Conservation (phyloP, 2,113 vertebrate genomes). For the Triplophysa siluroides region DNA sequence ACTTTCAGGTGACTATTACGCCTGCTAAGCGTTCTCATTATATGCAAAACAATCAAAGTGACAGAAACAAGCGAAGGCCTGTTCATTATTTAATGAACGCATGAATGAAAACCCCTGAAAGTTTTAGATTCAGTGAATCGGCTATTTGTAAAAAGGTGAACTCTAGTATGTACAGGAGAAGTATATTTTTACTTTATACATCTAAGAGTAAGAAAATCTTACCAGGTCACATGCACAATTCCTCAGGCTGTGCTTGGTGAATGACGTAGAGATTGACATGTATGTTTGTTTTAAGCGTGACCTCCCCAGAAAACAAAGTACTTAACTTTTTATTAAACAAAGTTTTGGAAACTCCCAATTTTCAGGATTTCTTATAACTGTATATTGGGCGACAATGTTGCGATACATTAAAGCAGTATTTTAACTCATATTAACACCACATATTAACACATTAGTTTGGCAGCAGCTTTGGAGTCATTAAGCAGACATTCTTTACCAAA, state of each 20-base stretch:
- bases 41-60: conserved; percentile 4
- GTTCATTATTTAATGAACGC: background rate
- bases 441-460: too few relatives aligned
- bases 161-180: too few relatives aligned
- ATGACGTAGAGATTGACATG: background rate
- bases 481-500: too few relatives aligned
- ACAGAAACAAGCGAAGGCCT: background rate
- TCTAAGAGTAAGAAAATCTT: background rate
- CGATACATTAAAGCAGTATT: too few relatives aligned
- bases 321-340: background rate
- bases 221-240: background rate
- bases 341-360: background rate
- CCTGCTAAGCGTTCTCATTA: conserved; percentile 3
- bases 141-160: background rate
- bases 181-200: too few relatives aligned
- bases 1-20: background rate
- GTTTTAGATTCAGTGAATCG: background rate
- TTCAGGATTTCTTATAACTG: background rate
- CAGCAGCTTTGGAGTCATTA: too few relatives aligned
- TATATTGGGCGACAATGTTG: too few relatives aligned
- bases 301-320: background rate
- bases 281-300: background rate
- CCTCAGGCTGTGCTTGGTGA: background rate
- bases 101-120: background rate
- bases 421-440: too few relatives aligned